Evolutionary conservation across 2,797 vertebrate genomes (phyloP), one percentile per base, ranked within the genome.

Genomic region (Menidia menidia): DNA sequence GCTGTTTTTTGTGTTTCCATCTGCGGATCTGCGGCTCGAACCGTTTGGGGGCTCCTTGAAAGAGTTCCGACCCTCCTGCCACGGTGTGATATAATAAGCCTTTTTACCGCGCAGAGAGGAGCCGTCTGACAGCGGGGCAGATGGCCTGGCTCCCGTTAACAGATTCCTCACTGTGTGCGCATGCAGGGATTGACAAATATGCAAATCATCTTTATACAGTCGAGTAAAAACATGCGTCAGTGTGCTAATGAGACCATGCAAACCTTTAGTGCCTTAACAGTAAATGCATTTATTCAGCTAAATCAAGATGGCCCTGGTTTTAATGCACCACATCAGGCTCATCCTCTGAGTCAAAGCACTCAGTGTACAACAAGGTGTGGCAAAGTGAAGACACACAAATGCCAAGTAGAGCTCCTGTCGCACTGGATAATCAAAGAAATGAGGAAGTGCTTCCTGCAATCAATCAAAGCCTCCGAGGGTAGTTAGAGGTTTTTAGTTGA

Each of bases 391-490:
- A 73, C 4, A 58, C 16, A 44, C 63, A 69, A 39, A 54, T 33
- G 42, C 60, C 51, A 60, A 55, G 43, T 58, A 56, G 12, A 61
- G 73, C 52, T 83, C 72, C 78, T 74, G 47, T 42, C 65, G 16
- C 44, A n/a, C 1, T 5, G 6, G 44, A 60, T 64, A 75, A 85
- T 87, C 79, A 87, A 51, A 78, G 52, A 51, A 72, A 75, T 58
- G 32, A 75, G 73, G 50, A 84, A 76, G 70, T 13, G 72, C 54
- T 80, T 81, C 68, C 68, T 81, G 39, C 54, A 43, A 80, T 84
- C 81, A 77, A 42, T 77, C 77, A 52, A 43, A 43, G 35, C 75
- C 68, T 9, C 60, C 39, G 69, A 43, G 66, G 77, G 57, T 61
- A 71, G 61, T 70, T 70, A 41, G 35, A 80, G 63, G 39, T 3